A percentile compares a stretch with the other conserved stretches of the same genome.
Conservation (phyloP, 2,113 vertebrate species). For the Tetraodon nigroviridis region DNA sequence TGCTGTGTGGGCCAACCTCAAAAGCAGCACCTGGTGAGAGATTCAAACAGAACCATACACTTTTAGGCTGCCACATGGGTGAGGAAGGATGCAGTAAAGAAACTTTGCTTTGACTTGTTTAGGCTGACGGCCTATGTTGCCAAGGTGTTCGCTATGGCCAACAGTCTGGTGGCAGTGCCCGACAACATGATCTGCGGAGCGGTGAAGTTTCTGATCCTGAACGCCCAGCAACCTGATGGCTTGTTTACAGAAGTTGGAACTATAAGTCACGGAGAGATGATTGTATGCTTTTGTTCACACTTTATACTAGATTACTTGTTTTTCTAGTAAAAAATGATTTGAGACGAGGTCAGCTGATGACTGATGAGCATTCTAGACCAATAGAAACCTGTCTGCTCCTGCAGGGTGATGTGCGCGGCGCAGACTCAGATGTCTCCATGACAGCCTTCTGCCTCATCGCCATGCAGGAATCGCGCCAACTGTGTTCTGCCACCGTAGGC, state of each 20-base stretch:
- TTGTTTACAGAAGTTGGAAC: constrained; percentile 75
- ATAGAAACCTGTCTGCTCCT: background rate
- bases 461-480: constrained; percentile 68
- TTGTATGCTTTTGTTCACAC: constrained; percentile 57
- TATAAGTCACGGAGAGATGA: constrained; percentile 71
- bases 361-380: too few species aligned
- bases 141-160: constrained; percentile 84
- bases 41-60: background rate
- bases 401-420: constrained; percentile 72
- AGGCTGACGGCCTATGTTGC: constrained; percentile 89
- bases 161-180: constrained; percentile 61
- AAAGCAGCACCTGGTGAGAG: constrained; percentile 19
- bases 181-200: constrained; percentile 75
- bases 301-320: too few species aligned
- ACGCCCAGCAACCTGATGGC: constrained; percentile 77
- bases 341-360: too few species aligned
- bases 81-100: background rate
- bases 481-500: constrained; percentile 66
- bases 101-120: background rate
- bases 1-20: background rate
- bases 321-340: too few species aligned
- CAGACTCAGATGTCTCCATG: constrained; percentile 76
- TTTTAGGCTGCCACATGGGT: too few species aligned
- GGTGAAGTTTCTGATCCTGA: constrained; percentile 82
- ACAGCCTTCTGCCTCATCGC: constrained; percentile 84